These are phyloP conservation scores for Coenobita brevimanus DNA, from an alignment of 1,140 invertebrate genomes.

Conservation along the genomic window DNA sequence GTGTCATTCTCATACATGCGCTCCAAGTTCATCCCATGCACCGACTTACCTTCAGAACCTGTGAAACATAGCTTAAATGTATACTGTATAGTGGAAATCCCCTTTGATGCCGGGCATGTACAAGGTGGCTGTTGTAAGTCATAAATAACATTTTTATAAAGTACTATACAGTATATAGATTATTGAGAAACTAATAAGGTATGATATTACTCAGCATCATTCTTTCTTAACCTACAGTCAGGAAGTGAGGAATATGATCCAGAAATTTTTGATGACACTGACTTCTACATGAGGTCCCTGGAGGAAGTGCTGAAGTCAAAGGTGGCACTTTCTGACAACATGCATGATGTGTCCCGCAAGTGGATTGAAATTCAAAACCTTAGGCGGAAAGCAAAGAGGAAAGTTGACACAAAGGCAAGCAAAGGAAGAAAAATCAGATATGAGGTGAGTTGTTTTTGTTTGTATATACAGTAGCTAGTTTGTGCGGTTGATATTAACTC, in stretches of 20 bases:
- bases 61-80: too few relatives aligned
- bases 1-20: too few relatives aligned
- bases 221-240: conserved; percentile 37
- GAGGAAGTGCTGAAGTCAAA: conserved; percentile 94
- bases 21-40: too few relatives aligned
- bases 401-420: conserved; percentile 91
- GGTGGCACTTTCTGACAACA: conserved; percentile 81
- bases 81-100: too few relatives aligned
- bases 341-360: conserved; percentile 76
- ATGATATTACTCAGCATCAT: too few relatives aligned
- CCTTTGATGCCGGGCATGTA: too few relatives aligned
- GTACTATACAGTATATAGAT: too few relatives aligned
- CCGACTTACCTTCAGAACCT: too few relatives aligned
- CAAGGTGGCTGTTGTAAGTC: too few relatives aligned
- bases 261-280: conserved; percentile 97
- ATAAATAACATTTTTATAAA: too few relatives aligned
- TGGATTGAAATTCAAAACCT: conserved; percentile 94
- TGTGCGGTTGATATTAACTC: background rate
- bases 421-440: conserved; percentile 94
- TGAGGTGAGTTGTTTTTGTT: conserved; percentile 81
- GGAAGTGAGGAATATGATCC: conserved; percentile 80
- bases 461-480: background rate
- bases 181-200: too few relatives aligned
- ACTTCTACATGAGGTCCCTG: conserved; percentile 96
- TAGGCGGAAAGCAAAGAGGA: conserved; percentile 90